Conservation (phyloP, 2,113 vertebrate species). For the Colistium nudipinnis region DNA sequence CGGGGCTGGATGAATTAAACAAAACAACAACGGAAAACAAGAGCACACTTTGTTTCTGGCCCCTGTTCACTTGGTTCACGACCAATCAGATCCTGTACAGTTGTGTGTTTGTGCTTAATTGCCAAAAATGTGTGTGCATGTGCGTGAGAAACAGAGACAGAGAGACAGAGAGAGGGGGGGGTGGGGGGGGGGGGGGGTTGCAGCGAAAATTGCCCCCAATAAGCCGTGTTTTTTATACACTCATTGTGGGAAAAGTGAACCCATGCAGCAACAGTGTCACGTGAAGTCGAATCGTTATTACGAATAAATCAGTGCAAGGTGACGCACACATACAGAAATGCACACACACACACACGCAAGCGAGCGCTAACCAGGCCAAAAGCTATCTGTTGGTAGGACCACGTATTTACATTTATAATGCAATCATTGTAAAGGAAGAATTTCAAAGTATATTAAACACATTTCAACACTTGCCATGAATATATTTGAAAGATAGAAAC, state of each 20-base stretch:
- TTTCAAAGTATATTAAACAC: too few relatives aligned
- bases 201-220: constrained; percentile 74
- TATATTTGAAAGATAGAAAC: too few relatives aligned
- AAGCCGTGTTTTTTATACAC: constrained; percentile 34
- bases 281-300: neutral
- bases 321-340: neutral
- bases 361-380: too few relatives aligned
- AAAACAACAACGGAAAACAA: constrained; percentile 5
- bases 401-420: too few relatives aligned
- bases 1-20: constrained; percentile 15
- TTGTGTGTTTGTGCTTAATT: constrained; percentile 23
- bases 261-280: constrained; percentile 1
- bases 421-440: too few relatives aligned
- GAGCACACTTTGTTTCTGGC: constrained; percentile 1
- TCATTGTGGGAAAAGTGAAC: constrained; percentile 29
- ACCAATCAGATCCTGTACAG: constrained; percentile 20
- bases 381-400: too few relatives aligned
- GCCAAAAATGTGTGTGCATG: constrained; percentile 5
- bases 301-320: neutral
- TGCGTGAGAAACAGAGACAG: constrained; percentile 5
- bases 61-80: constrained; percentile 14
- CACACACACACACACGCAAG: too few relatives aligned
- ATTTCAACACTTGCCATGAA: too few relatives aligned
- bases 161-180: neutral
- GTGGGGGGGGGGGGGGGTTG: neutral